Percentiles rank a stretch among this genome's conserved stretches.
phyloP scores from a whole-genome alignment of 30 jellyfish, hydroid and myxozoan genomes.

The Cassiopea xamachana region DNA sequence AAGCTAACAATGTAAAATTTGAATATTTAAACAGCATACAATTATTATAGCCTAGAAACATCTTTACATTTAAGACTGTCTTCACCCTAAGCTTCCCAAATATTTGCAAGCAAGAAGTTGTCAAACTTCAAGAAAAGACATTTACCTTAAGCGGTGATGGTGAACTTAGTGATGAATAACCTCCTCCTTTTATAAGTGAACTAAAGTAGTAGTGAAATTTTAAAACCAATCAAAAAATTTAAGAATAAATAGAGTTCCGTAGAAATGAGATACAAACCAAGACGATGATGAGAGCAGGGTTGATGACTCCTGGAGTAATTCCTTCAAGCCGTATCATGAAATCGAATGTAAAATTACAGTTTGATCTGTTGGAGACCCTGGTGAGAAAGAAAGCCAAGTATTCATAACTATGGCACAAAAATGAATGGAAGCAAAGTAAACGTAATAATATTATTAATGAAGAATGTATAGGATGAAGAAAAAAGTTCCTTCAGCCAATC shows the following conservation, averaged over 20 bases:
- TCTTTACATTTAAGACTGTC: too few relatives aligned
- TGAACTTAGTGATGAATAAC: too few relatives aligned
- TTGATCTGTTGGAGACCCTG: slow-evolving; percentile 61
- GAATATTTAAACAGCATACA: too few relatives aligned
- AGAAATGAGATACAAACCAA: slow-evolving; percentile 55
- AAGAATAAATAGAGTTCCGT: neutral
- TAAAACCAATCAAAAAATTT: neutral
- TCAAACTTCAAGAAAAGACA: too few relatives aligned
- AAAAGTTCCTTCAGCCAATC: too few relatives aligned
- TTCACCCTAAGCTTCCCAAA: too few relatives aligned
- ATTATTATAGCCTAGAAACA: too few relatives aligned
- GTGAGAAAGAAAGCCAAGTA: neutral
- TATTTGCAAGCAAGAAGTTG: too few relatives aligned
- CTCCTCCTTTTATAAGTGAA: neutral
- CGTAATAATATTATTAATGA: neutral
- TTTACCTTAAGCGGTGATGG: too few relatives aligned
- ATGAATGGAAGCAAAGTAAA: neutral
- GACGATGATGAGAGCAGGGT: slow-evolving; percentile 84
- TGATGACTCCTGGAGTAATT: slow-evolving; percentile 80
- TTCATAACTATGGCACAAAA: neutral
- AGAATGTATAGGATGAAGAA: too few relatives aligned
- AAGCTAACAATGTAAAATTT: too few relatives aligned
- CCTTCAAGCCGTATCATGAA: slow-evolving; percentile 79
- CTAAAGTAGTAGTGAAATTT: neutral
- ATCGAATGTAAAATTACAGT: slow-evolving; percentile 79